Evolutionary conservation across 2,888 invertebrate genomes (phyloP), one percentile per base, ranked within the genome.

Genomic region (Acanthopleura granulata): DNA sequence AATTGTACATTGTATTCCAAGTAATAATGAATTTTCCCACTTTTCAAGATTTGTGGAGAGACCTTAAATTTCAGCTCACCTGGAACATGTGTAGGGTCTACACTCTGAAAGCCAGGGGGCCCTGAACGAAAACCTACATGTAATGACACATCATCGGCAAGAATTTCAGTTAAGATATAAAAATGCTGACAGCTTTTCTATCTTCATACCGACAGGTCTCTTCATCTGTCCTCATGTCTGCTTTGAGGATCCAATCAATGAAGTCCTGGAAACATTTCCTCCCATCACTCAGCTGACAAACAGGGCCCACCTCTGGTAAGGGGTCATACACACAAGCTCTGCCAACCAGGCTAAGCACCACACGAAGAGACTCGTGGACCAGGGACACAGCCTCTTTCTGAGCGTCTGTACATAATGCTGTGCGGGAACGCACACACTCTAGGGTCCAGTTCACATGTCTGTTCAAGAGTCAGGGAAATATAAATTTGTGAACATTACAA

Each of bases 271-370:
- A 9, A 66, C 66, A 66, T 27, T 66, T 6, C 22, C 29, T 15
- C 16, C 27, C 22, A 6, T 66, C 25, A 66, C 16, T 15, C 16
- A 66, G 29, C 6, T 66, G 22, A 66, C 66, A 66, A 6, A 66
- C 66, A 27, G 66, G 66, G 15, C 25, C 66, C 4, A 66, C 25
- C 66, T 66, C 66, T 22, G 66, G 66, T 27, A 66, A 27, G 16
- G 27, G 22, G 27, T 66, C 66, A 27, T 66, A 66, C 15, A 27
- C 66, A 27, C 66, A 66, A 27, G 16, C 29, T 25, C 14, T 14
- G 22, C 66, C 66, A 9, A 66, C 66, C 18, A 66, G 3, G 29
- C 66, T 66, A 9, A 66, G 29, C 22, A 15, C 16, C 3, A 66
- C 25, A 16, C 29, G 22, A 3, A 66, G 25, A 27, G 22, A 22